Percentiles rank a stretch among this genome's conserved stretches.
These are phyloP conservation scores for Brienomyrus longianalis DNA, from an alignment of 2,113 vertebrate species.

Conservation along the genomic window DNA sequence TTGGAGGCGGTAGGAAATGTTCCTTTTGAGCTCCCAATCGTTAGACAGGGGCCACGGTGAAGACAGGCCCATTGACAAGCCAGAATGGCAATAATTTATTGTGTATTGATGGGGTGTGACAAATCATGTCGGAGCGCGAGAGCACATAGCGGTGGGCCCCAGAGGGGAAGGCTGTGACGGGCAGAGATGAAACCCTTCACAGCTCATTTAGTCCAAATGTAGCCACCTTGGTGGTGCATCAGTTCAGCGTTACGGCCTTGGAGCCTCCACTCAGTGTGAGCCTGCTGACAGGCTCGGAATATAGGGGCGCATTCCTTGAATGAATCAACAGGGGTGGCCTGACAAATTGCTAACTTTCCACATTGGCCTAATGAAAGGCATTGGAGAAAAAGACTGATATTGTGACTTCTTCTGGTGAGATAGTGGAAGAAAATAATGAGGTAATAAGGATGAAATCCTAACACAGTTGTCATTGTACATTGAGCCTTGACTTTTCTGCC, in stretches of 20 bases:
- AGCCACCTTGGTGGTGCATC: constrained; percentile 90
- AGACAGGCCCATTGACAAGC: constrained; percentile 81
- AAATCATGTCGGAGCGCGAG: constrained; percentile 77
- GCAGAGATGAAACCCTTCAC: constrained; percentile 86
- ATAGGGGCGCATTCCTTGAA: constrained; percentile 70
- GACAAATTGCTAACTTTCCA: constrained; percentile 67
- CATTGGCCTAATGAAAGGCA: constrained; percentile 61
- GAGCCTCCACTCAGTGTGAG: constrained; percentile 72
- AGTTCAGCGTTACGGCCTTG: constrained; percentile 72
- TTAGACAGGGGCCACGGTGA: constrained; percentile 59
- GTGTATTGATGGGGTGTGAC: constrained; percentile 89
- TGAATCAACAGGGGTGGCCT: constrained; percentile 81
- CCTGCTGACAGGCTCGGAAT: constrained; percentile 76
- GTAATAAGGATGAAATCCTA: constrained; percentile 25
- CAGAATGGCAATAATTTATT: constrained; percentile 92
- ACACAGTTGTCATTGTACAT: constrained; percentile 16
- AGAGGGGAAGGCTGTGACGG: constrained; percentile 63
- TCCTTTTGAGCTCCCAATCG: constrained; percentile 65
- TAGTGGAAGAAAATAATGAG: constrained; percentile 13
- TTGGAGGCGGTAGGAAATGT: constrained; percentile 61
- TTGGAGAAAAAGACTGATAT: constrained; percentile 36
- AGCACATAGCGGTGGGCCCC: constrained; percentile 59
- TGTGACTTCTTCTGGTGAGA: neutral
- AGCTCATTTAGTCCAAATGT: constrained; percentile 95
- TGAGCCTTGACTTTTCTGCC: constrained; percentile 2